Evolutionary conservation across 2,797 vertebrate genomes (phyloP).

Genomic region (Sarcophilus harrisii): DNA sequence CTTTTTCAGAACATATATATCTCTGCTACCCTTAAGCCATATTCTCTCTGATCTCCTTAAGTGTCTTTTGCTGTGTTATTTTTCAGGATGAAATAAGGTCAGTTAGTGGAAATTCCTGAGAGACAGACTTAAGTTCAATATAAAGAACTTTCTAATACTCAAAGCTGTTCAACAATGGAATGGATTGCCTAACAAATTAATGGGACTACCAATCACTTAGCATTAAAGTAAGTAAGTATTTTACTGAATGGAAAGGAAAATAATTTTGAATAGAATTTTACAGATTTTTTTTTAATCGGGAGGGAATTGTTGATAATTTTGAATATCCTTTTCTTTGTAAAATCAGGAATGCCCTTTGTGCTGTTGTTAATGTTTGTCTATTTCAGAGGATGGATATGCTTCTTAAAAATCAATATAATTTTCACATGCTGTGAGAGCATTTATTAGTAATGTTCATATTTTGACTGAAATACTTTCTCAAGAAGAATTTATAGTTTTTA

Average conservation of each 20-base stretch:
- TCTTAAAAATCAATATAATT: conserved; percentile 46
- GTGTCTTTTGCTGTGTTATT: background rate
- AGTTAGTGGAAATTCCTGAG: conserved; percentile 16
- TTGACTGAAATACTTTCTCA: conserved; percentile 51
- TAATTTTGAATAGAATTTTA: background rate
- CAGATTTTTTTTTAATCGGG: background rate
- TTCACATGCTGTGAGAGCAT: background rate
- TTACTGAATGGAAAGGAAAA: background rate
- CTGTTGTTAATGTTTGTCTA: conserved; percentile 45
- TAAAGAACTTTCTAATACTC: conserved; percentile 39
- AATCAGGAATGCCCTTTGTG: background rate
- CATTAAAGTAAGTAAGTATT: background rate
- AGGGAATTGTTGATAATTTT: conserved; percentile 15
- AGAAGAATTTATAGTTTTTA: conserved; percentile 54
- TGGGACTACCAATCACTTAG: background rate
- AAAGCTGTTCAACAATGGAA: background rate
- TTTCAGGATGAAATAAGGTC: conserved; percentile 45
- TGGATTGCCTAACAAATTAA: background rate
- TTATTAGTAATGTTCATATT: conserved; percentile 46
- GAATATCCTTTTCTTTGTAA: conserved; percentile 28
- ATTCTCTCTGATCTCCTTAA: conserved; percentile 18
- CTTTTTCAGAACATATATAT: background rate
- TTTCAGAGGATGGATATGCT: conserved; percentile 46
- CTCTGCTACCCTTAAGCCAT: conserved; percentile 29
- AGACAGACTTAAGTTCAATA: conserved; percentile 2